Percentiles rank a stretch among this genome's conserved stretches.
phyloP scores from a whole-genome alignment of 1,140 invertebrate genomes.

The Hyposmocoma kahamanoa region DNA sequence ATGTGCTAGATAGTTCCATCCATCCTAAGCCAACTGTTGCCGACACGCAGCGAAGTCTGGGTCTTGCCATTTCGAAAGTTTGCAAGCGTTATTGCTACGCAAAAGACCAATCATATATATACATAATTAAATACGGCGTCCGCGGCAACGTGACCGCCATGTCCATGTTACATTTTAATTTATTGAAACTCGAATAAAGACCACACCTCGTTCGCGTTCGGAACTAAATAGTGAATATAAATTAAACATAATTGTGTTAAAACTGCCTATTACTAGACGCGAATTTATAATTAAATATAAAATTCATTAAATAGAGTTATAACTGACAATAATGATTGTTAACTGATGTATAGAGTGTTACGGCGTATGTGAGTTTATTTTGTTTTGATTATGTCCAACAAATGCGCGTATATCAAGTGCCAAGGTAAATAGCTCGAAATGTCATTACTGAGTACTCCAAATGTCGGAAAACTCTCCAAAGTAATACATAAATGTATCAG shows the following conservation, averaged over 20 bases:
- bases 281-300: slow-evolving; percentile 72
- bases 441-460: too few relatives aligned
- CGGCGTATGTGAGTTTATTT: slow-evolving; percentile 58
- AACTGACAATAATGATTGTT: slow-evolving; percentile 74
- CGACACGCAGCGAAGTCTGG: too few relatives aligned
- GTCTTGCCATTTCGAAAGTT: slow-evolving; percentile 10
- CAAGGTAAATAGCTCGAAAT: slow-evolving; percentile 30
- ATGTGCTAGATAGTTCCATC: slow-evolving; percentile 62
- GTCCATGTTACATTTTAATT: too few relatives aligned
- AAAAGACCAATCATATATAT: slow-evolving; percentile 2
- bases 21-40: slow-evolving; percentile 42
- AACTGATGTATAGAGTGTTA: slow-evolving; percentile 72
- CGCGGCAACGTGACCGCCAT: too few relatives aligned
- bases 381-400: slow-evolving; percentile 49
- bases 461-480: too few relatives aligned
- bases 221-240: slow-evolving; percentile 50
- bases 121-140: too few relatives aligned
- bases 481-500: too few relatives aligned
- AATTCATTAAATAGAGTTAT: slow-evolving; percentile 71
- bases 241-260: slow-evolving; percentile 64
- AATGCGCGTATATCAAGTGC: slow-evolving; percentile 51
- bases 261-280: slow-evolving; percentile 69
- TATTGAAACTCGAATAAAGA: too few relatives aligned
- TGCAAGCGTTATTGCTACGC: too few relatives aligned
- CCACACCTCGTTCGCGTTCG: slow-evolving; percentile 33